A percentile compares a stretch with the other conserved stretches of the same genome.
phyloP scores from a whole-genome alignment of 2,113 vertebrate species.

The Clinocottus analis region DNA sequence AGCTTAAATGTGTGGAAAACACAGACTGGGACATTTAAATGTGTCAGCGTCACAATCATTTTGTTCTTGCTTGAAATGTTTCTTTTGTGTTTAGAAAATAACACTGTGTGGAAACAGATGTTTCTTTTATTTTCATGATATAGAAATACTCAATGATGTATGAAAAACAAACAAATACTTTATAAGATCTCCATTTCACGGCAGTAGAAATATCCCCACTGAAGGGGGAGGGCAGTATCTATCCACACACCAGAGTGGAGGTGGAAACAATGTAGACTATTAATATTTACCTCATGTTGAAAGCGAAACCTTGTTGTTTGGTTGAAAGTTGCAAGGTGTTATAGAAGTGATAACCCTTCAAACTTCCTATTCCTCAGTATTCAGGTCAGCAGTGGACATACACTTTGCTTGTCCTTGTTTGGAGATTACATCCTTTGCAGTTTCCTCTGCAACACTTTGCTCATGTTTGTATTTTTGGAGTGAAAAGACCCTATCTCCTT shows the following conservation, averaged over 20 bases:
- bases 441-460: constrained; percentile 14
- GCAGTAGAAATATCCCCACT: background rate
- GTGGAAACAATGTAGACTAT: constrained; percentile 37
- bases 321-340: constrained; percentile 48
- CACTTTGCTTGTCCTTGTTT: constrained; percentile 44
- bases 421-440: constrained; percentile 18
- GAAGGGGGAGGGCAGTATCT: background rate
- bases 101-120: background rate
- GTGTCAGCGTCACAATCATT: too few relatives aligned
- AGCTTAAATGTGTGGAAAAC: too few relatives aligned
- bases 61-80: too few relatives aligned
- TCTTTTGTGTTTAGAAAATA: too few relatives aligned
- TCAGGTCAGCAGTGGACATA: constrained; percentile 34
- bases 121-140: background rate
- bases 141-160: background rate
- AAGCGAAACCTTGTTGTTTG: constrained; percentile 53
- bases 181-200: background rate
- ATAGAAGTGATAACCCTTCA: constrained; percentile 40
- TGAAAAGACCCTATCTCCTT: background rate
- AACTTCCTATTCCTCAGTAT: constrained; percentile 36
- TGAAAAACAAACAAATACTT: background rate
- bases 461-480: constrained; percentile 4
- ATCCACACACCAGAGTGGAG: background rate
- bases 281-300: constrained; percentile 57
- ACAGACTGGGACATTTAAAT: too few relatives aligned